Percentiles rank a stretch among this genome's conserved stretches.
These are phyloP conservation scores for Platygyra sinensis DNA, from an alignment of 64 coral and sea anemone species.

Conservation along the genomic window DNA sequence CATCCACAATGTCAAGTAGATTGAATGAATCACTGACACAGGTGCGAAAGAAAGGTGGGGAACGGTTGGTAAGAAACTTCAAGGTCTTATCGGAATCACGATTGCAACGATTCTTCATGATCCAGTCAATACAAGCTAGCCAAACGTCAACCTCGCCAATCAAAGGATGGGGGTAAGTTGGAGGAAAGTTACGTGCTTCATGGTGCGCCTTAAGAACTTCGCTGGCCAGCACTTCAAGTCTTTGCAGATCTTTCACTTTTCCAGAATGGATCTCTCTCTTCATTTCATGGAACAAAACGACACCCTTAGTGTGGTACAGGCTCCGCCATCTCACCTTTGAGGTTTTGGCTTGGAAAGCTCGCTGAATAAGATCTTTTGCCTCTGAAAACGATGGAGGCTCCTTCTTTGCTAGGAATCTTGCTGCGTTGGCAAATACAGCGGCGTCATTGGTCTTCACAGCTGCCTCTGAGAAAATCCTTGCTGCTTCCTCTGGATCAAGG, in stretches of 20 bases:
- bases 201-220: slow-evolving; percentile 24
- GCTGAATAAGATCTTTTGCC: slow-evolving; percentile 56
- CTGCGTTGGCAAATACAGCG: slow-evolving; percentile 51
- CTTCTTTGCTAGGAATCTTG: slow-evolving; percentile 79
- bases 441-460: slow-evolving; percentile 69
- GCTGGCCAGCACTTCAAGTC: slow-evolving; percentile 16
- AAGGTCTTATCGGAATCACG: slow-evolving; percentile 43
- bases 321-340: background rate
- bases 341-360: slow-evolving; percentile 50
- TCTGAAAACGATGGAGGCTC: slow-evolving; percentile 46
- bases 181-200: slow-evolving; percentile 61
- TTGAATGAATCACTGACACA: slow-evolving; percentile 66
- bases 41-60: slow-evolving; percentile 46
- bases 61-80: slow-evolving; percentile 29
- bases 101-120: slow-evolving; percentile 31
- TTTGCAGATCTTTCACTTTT: background rate
- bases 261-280: background rate
- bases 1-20: slow-evolving; percentile 66
- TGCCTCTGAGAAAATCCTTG: slow-evolving; percentile 50
- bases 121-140: slow-evolving; percentile 71
- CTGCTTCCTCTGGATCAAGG: slow-evolving; percentile 16
- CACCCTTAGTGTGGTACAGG: slow-evolving; percentile 60
- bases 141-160: slow-evolving; percentile 84
- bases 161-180: slow-evolving; percentile 67
- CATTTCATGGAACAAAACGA: slow-evolving; percentile 43